Base-by-base conservation (phyloP, 2,797 vertebrate species). In the Leuciscus waleckii region DNA sequence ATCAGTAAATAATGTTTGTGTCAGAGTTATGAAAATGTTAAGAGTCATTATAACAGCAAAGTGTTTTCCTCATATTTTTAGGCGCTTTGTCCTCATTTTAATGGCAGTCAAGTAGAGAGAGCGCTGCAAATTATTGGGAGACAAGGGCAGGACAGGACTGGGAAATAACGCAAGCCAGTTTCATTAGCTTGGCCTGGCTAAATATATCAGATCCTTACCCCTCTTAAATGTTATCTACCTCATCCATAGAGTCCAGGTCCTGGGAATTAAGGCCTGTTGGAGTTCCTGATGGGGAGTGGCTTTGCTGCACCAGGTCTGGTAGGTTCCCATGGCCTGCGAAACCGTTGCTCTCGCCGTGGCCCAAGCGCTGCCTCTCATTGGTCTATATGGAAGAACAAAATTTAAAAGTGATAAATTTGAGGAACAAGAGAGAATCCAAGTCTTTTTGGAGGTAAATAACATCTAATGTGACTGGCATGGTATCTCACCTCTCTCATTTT, bases 251-350 rank as follows among this genome's bases (percentile, higher is more conserved):
- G 78, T 97, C 95, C 94, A 98, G 94, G 84, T 99, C 97, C 92
- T 96, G 96, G 0, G 94, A 88, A 90, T 98, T 97, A 92, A 97
- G 94, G 89, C 96, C 96, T 0, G 96, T 96, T 49, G 97, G 97
- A 0, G 97, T 97, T 88, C 96, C 96, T 0, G 96, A 96, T 0
- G 97, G 97, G 65, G 98, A 98, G 91, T 97, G 97, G 92, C 98
- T 99, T 93, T 99, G 98, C 93, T 98, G 98, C 81, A 99, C 95
- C 91, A 99, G 94, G 95, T 99, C 98, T 19, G 98, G 98, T 26
- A 99, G 97, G 92, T 99, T 99, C 91, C 97, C 97, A 74, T 98
- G 97, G 86, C 93, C 84, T 83, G 96, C 95, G 23, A 99, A 98
- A 83, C 98, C 98, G 90, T 99, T 99, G 92, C 97, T 99, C 95